phyloP scores from a whole-genome alignment of 1,140 invertebrate species.

The Ostrea edulis region DNA sequence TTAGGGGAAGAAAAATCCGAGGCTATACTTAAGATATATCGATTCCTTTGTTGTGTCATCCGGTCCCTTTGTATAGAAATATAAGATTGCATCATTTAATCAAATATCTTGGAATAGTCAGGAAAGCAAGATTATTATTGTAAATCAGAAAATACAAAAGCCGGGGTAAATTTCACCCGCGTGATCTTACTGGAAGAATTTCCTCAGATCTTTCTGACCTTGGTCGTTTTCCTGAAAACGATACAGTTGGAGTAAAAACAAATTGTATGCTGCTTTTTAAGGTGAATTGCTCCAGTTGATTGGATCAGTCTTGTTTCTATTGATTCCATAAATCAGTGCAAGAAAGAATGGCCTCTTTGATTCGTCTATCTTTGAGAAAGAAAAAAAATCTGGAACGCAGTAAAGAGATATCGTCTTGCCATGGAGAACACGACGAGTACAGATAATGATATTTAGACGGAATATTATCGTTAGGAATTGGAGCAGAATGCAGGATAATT shows the following conservation, averaged over 20 bases:
- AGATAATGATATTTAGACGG: background rate
- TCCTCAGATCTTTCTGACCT: conserved; percentile 30
- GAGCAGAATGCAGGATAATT: conserved; percentile 17
- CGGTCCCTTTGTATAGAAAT: background rate
- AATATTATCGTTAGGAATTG: conserved; percentile 7
- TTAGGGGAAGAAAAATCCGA: background rate
- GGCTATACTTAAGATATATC: background rate
- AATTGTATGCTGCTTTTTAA: background rate
- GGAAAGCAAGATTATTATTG: background rate
- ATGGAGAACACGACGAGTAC: background rate
- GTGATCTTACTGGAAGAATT: background rate
- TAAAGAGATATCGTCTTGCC: background rate
- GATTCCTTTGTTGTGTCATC: background rate
- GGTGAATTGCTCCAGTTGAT: background rate
- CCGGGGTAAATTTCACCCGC: background rate
- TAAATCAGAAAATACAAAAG: conserved; percentile 32
- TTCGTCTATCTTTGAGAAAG: background rate
- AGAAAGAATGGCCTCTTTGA: background rate
- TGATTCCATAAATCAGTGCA: conserved; percentile 11
- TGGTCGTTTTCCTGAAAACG: background rate
- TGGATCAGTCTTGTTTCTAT: background rate
- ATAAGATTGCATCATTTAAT: background rate
- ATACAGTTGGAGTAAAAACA: background rate
- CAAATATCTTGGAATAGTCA: conserved; percentile 5
- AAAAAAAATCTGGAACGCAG: background rate